phyloP scores from a whole-genome alignment of 2,113 vertebrate species.

The Clarias macrocephalus region DNA sequence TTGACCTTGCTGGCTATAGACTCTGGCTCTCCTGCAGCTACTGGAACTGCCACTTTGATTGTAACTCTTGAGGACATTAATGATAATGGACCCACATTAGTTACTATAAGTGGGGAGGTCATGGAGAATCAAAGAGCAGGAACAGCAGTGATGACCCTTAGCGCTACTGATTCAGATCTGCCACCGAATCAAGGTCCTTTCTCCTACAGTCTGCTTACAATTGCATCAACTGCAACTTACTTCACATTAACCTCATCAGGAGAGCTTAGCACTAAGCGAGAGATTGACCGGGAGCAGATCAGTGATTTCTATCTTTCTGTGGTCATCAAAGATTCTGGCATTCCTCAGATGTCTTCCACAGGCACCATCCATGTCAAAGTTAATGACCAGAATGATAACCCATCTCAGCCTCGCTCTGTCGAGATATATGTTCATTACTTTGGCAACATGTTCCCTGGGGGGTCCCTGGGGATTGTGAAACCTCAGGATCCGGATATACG shows the following conservation, averaged over 20 bases:
- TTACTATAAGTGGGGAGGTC: conserved; percentile 81
- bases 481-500: conserved; percentile 90
- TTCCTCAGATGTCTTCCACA: conserved; percentile 96
- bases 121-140: conserved; percentile 89
- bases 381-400: conserved; percentile 94
- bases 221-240: conserved; percentile 84
- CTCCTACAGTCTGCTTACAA: conserved; percentile 83
- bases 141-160: conserved; percentile 80
- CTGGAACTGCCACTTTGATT: conserved; percentile 84
- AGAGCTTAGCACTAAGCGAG: conserved; percentile 83
- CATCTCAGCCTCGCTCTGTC: conserved; percentile 85
- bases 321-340: conserved; percentile 87
- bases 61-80: conserved; percentile 96
- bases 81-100: conserved; percentile 89
- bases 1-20: conserved; percentile 88
- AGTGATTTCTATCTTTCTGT: conserved; percentile 89
- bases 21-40: conserved; percentile 84
- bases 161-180: conserved; percentile 86
- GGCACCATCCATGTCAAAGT: conserved; percentile 88
- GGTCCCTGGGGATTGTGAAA: conserved; percentile 85
- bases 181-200: conserved; percentile 95
- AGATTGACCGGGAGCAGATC: conserved; percentile 94
- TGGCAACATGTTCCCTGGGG: conserved; percentile 89
- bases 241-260: conserved; percentile 87
- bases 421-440: conserved; percentile 94